Conservation (phyloP, 1,140 invertebrate species). For the Sipha flava region DNA sequence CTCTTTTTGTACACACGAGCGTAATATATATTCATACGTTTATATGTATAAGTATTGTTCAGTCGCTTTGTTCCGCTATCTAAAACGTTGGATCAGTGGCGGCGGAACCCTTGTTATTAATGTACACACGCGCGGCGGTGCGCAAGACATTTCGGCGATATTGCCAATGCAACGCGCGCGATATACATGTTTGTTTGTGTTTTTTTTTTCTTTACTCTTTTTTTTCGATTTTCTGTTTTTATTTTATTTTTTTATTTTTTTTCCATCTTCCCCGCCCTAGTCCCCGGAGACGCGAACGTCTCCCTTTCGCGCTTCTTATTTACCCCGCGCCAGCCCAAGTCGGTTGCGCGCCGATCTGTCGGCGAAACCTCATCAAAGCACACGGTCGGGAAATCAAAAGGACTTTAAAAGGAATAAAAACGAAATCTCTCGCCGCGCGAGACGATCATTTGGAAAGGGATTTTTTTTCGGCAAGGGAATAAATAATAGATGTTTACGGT, state of each 20-base stretch:
- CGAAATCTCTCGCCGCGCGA: not conserved
- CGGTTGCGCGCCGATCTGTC: not conserved
- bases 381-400: conserved; percentile 2
- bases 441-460: too few species aligned
- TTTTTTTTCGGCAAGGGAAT: too few species aligned
- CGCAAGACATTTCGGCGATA: conserved; percentile 12
- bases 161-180: conserved; percentile 9
- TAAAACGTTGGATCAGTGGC: conserved; percentile 24
- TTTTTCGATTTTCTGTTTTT: not conserved
- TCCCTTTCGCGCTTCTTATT: not conserved
- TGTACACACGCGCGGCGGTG: not conserved
- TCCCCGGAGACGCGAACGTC: not conserved
- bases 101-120: conserved; percentile 22
- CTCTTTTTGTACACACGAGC: not conserved
- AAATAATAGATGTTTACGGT: too few species aligned
- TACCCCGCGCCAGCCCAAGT: not conserved
- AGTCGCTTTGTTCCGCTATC: conserved; percentile 11
- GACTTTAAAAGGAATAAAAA: not conserved
- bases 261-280: not conserved
- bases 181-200: not conserved
- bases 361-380: not conserved
- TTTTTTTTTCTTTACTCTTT: not conserved
- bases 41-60: too few species aligned
- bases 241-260: not conserved
- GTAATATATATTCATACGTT: too few species aligned